Percentiles rank a stretch among this genome's conserved stretches.
phyloP scores from a whole-genome alignment of 2,888 invertebrate genomes.

The Drosophila mimica region DNA sequence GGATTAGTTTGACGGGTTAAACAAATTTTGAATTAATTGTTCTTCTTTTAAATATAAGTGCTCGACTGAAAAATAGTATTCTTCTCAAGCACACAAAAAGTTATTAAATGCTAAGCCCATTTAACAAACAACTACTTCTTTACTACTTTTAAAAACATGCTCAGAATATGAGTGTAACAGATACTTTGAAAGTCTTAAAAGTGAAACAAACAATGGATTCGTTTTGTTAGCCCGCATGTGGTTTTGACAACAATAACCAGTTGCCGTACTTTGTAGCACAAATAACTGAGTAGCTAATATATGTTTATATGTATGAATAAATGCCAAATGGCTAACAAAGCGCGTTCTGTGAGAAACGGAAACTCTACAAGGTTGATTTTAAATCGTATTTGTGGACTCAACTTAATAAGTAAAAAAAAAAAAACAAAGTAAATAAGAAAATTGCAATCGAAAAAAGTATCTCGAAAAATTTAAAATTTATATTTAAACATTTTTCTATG shows the following conservation, averaged over 20 bases:
- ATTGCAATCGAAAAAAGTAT: not conserved
- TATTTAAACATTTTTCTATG: not conserved
- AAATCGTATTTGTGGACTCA: not conserved
- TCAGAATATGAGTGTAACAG: slow-evolving; percentile 19
- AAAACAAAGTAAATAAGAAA: not conserved
- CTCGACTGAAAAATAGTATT: not conserved
- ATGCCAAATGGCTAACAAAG: slow-evolving; percentile 27
- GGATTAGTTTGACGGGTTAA: not conserved
- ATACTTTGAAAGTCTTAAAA: slow-evolving; percentile 19
- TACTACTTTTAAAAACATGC: slow-evolving; percentile 16
- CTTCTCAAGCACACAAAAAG: slow-evolving; percentile 2
- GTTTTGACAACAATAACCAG: slow-evolving; percentile 39
- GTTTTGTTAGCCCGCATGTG: slow-evolving; percentile 36
- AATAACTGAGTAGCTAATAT: not conserved
- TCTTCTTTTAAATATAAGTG: not conserved
- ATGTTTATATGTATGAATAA: slow-evolving; percentile 1
- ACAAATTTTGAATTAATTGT: not conserved
- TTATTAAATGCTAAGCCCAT: slow-evolving; percentile 1
- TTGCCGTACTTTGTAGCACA: slow-evolving; percentile 23
- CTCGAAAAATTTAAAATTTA: not conserved
- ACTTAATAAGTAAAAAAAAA: not conserved
- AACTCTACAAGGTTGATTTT: slow-evolving; percentile 6
- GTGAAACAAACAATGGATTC: slow-evolving; percentile 41
- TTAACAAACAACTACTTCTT: slow-evolving; percentile 6
- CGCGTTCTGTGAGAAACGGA: slow-evolving; percentile 24